phyloP scores from a whole-genome alignment of 2,888 invertebrate genomes.

The Lamproptera curius region DNA sequence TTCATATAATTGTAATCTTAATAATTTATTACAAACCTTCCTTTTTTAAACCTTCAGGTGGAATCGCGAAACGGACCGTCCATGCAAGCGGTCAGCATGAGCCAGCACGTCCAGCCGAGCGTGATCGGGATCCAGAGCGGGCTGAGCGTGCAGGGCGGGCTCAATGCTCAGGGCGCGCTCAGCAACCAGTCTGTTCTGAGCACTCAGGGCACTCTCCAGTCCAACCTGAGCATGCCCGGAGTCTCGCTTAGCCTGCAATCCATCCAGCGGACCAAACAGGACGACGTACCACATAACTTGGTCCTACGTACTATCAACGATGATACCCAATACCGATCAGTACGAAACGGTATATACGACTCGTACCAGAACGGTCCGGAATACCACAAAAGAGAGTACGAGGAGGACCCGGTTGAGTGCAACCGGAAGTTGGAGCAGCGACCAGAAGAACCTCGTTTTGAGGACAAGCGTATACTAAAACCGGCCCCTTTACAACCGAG shows the following conservation, averaged over 20 bases:
- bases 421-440: conserved; percentile 46
- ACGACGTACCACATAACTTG: conserved; percentile 60
- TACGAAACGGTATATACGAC: conserved; percentile 63
- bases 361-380: conserved; percentile 51
- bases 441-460: conserved; percentile 49
- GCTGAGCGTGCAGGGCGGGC: conserved; percentile 39
- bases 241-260: conserved; percentile 51
- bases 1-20: too few relatives aligned
- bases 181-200: too few relatives aligned
- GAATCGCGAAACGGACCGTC: conserved; percentile 63
- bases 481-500: conserved; percentile 65
- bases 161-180: too few relatives aligned
- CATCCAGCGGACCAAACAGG: conserved; percentile 40
- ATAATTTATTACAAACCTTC: too few relatives aligned
- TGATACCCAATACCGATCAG: neutral
- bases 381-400: conserved; percentile 63
- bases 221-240: conserved; percentile 48
- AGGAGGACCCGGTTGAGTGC: conserved; percentile 44
- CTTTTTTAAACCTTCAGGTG: conserved; percentile 38
- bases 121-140: conserved; percentile 52
- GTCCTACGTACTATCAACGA: conserved; percentile 52
- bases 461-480: conserved; percentile 61
- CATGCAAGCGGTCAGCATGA: conserved; percentile 45
- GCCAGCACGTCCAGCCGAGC: conserved; percentile 43
- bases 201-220: conserved; percentile 45